Percentiles rank a stretch among this genome's conserved stretches.
phyloP scores from a whole-genome alignment of 2,113 vertebrate genomes.

The Gobio gobio region DNA sequence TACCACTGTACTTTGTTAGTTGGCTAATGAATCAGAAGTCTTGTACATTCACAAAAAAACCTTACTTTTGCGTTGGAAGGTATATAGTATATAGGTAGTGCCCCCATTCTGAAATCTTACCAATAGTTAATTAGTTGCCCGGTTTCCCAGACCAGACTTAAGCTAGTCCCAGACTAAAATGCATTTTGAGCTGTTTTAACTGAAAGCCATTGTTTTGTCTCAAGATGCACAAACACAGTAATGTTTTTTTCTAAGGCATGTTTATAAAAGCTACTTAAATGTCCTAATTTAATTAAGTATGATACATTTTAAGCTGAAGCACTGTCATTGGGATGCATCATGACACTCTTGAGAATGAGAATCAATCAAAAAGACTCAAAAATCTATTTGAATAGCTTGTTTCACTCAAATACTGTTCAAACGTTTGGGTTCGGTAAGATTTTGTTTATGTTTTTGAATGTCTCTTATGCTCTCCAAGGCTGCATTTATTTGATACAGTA shows the following conservation, averaged over 20 bases:
- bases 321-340: background rate
- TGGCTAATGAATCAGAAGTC: no score
- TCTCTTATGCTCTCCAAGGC: background rate
- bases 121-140: background rate
- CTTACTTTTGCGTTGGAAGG: no score
- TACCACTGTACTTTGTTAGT: no score
- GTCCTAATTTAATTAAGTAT: no score
- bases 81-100: no score
- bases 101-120: background rate
- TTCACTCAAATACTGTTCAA: background rate
- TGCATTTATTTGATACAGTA: background rate
- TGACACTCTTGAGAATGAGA: no score
- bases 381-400: background rate
- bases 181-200: no score
- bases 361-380: background rate
- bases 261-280: no score
- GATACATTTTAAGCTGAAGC: background rate
- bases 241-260: no score
- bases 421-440: background rate
- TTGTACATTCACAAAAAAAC: no score
- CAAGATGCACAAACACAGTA: no score
- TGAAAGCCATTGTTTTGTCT: no score
- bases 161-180: background rate
- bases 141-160: background rate
- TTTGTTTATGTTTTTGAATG: background rate